Conservation (phyloP, 2,113 vertebrate species). For the Arenaria interpres region DNA sequence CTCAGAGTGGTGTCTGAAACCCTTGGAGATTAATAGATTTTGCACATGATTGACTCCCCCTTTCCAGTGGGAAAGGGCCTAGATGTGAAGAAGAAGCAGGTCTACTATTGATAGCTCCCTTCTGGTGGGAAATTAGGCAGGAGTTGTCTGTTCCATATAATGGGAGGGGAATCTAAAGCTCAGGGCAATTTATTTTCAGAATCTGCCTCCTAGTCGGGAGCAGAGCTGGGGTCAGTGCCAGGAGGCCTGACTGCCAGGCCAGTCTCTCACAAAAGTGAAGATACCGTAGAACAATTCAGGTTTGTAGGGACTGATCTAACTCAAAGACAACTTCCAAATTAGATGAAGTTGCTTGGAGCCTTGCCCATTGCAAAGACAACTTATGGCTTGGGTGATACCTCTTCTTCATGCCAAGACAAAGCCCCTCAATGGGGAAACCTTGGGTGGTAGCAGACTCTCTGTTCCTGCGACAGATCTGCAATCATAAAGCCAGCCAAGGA, state of each 20-base stretch:
- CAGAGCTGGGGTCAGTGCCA: neutral
- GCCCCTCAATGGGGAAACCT: neutral
- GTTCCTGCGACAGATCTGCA: neutral
- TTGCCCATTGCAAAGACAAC: neutral
- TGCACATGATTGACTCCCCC: neutral
- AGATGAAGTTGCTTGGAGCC: neutral
- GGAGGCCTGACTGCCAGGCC: neutral
- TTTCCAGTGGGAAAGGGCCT: neutral
- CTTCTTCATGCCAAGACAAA: neutral
- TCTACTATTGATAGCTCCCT: neutral
- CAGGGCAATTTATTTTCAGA: neutral
- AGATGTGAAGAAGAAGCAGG: neutral
- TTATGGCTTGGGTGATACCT: neutral
- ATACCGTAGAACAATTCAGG: neutral
- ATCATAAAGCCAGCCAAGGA: neutral
- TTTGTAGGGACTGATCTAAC: neutral
- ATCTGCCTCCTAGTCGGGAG: neutral
- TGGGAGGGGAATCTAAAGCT: neutral
- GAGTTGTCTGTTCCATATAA: neutral
- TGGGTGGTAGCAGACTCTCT: neutral
- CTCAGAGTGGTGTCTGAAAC: neutral
- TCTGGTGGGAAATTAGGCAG: neutral
- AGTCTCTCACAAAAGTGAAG: neutral
- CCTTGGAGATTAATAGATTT: neutral
- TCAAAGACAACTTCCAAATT: neutral